Conservation (phyloP, 2,797 vertebrate species). For the Takifugu rubripes region DNA sequence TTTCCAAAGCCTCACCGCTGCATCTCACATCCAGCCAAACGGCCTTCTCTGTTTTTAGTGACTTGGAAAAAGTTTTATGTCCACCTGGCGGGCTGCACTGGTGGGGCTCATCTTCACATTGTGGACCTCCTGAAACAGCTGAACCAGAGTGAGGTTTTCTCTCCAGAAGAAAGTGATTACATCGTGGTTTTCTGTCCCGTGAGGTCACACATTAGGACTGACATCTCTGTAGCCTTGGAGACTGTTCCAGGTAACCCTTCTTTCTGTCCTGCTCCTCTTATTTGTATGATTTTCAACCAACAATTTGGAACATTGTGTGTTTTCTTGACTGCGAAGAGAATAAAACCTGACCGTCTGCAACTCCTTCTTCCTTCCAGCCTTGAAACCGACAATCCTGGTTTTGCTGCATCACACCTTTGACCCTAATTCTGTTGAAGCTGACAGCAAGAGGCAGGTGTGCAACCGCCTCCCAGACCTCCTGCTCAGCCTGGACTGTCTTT, state of each 20-base stretch:
- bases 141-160: not conserved
- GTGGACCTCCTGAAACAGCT: accelerated
- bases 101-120: not conserved
- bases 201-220: not conserved
- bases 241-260: not conserved
- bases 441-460: not conserved
- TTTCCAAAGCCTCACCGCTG: too few species aligned
- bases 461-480: not conserved
- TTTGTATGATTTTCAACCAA: too few species aligned
- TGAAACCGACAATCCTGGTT: not conserved
- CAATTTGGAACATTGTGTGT: too few species aligned
- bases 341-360: not conserved
- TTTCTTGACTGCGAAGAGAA: too few species aligned
- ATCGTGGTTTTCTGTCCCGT: not conserved
- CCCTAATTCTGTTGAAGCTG: too few species aligned
- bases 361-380: not conserved
- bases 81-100: not conserved
- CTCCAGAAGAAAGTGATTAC: not conserved
- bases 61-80: not conserved
- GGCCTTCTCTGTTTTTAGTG: not conserved
- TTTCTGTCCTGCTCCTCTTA: not conserved
- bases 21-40: too few species aligned
- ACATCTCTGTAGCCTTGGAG: not conserved
- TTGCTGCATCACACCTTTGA: not conserved
- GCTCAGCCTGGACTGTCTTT: not conserved